phyloP scores from a whole-genome alignment of 2,113 vertebrate genomes.

The Galemys pyrenaicus region DNA sequence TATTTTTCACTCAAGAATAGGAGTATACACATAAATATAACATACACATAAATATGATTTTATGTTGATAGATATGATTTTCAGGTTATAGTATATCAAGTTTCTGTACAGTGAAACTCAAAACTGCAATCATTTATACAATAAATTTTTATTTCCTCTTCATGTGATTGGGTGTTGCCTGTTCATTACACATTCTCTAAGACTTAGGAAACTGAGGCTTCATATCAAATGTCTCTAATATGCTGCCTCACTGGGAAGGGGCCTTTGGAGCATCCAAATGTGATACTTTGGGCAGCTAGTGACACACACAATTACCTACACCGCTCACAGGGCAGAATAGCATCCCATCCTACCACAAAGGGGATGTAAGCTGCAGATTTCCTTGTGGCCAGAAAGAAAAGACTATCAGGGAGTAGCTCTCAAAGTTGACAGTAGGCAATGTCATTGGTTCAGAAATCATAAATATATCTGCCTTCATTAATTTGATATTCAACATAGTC shows the following conservation, averaged over 20 bases:
- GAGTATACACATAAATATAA: not conserved
- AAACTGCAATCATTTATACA: not conserved
- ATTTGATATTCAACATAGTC: not conserved
- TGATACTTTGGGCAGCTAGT: not conserved
- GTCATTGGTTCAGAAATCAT: not conserved
- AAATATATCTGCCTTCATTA: not conserved
- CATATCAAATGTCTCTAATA: not conserved
- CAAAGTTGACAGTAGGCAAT: not conserved
- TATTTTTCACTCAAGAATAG: not conserved
- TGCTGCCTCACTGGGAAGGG: not conserved
- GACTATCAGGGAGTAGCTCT: not conserved
- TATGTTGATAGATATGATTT: not conserved
- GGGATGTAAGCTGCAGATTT: not conserved
- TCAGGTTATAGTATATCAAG: not conserved
- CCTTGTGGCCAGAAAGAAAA: not conserved
- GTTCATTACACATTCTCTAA: not conserved
- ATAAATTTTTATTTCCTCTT: not conserved
- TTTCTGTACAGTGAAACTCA: not conserved
- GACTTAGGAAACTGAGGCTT: not conserved
- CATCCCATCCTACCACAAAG: accelerated
- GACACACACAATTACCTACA: not conserved
- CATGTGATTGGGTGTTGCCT: not conserved
- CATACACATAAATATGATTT: not conserved
- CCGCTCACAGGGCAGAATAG: not conserved
- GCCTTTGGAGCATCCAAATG: not conserved